phyloP scores from a whole-genome alignment of 35 echinoderm and acorn worm genomes.

The Apostichopus parvimensis region DNA sequence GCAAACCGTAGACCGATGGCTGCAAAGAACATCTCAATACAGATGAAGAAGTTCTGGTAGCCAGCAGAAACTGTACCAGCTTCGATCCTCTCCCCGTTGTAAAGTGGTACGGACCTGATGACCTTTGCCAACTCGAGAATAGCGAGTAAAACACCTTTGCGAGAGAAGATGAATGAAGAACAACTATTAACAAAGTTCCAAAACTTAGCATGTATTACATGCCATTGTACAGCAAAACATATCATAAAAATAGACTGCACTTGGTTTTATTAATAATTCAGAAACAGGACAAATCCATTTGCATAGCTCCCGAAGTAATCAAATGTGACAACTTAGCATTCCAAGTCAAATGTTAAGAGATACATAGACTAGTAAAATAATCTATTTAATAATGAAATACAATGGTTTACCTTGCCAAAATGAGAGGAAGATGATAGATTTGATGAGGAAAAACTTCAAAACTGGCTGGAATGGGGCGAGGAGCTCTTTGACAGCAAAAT shows the following conservation, averaged over 20 bases:
- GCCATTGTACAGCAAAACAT: no score
- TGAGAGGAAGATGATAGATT: conserved; percentile 97
- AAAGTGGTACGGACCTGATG: conserved; percentile 58
- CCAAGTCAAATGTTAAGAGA: no score
- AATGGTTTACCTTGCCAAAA: conserved; percentile 92
- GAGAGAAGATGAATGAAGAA: not conserved
- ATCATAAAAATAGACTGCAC: no score
- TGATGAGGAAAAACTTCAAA: conserved; percentile 94
- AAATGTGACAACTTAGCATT: no score
- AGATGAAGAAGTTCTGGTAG: conserved; percentile 98
- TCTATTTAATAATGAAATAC: no score
- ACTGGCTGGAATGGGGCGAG: conserved; percentile 80
- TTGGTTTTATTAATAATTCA: no score
- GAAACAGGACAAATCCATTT: no score
- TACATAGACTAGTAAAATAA: no score
- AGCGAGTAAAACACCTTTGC: conserved; percentile 85
- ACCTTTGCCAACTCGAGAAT: conserved; percentile 84
- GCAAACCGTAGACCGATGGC: conserved; percentile 90
- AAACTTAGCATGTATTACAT: no score
- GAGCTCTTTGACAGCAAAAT: conserved; percentile 88
- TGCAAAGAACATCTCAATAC: conserved; percentile 98
- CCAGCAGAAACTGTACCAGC: conserved; percentile 94
- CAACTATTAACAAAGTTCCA: no score
- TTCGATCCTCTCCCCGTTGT: conserved; percentile 53
- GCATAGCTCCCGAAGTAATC: no score